Base-by-base conservation (phyloP, 1,140 invertebrate genomes). In the Sitobion miscanthi region DNA sequence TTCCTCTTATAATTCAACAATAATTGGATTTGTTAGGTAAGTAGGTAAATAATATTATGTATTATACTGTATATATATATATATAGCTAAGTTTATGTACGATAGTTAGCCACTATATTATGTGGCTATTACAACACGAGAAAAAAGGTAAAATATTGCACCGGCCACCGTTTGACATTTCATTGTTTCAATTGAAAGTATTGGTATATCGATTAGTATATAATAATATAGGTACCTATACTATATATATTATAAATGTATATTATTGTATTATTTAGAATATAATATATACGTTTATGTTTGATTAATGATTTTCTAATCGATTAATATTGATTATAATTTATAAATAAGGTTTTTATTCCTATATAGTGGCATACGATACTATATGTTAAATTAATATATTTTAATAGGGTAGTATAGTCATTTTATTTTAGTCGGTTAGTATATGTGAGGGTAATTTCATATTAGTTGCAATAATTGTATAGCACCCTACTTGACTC, bases 401-500 rank as follows among this genome's bases (percentile, higher is more conserved):
- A 42, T 42, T 42, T 42, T 3, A 42, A 54, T 0, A 21, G 6
- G 20, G 20, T 54, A 21, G 4, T 54, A 54, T 54, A 52, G 47
- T 1, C 47, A 52, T 52, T 52, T 52, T 52, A 20, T 52, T 52
- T 52, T 62, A 62, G 30, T 30, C 30, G 0, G 30, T 30, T n/a
- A 30, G 9, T 69, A 4, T 69, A 14, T 25, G 23, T 57, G 8
- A 57, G 6, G 1, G 57, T 57, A 57, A 69, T 30, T 69, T 69
- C 9, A 69, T 69, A 69, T 57, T 30, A 69, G 62, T n/a, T n/a
- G 62, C 30, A 77, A n/a, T 7, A 35, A n/a, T n/a, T 35, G 14
- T n/a, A 88, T 49, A 20, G 47, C 6, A 90, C 25, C 57, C 5
- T n/a, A 85, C 8, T 42, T 2, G 6, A 94, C 96, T 95, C 94